These are phyloP conservation scores for Crenichthys baileyi DNA, from an alignment of 2,797 vertebrate species.

Conservation along the genomic window DNA sequence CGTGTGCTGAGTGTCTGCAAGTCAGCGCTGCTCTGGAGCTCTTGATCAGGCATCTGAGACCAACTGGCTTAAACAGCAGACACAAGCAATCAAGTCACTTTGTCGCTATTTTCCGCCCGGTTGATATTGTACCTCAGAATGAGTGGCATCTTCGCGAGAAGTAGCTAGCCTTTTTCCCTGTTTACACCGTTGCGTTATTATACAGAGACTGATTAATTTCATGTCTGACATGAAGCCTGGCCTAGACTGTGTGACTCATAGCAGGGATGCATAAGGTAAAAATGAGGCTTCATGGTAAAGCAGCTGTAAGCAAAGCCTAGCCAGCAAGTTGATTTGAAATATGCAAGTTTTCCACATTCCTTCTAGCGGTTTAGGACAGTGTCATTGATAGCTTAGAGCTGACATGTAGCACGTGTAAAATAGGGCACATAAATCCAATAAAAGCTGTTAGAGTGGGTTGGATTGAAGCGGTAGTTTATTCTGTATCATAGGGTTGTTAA, in stretches of 20 bases:
- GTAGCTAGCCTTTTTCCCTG: too few species aligned
- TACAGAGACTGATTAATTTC: too few species aligned
- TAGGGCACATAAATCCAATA: not conserved
- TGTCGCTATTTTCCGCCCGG: too few species aligned
- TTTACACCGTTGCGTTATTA: too few species aligned
- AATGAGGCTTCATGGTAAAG: not conserved
- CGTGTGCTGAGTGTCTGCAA: too few species aligned
- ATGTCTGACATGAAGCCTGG: too few species aligned
- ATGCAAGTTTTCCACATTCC: not conserved
- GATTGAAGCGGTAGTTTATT: not conserved
- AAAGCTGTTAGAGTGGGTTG: not conserved
- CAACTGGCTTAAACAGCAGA: too few species aligned
- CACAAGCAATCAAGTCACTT: too few species aligned
- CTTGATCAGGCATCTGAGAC: too few species aligned
- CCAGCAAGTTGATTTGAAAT: not conserved
- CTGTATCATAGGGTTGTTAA: not conserved
- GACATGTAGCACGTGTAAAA: not conserved
- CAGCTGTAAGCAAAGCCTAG: not conserved
- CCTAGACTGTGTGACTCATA: slow-evolving; percentile 62
- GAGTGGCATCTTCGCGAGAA: too few species aligned
- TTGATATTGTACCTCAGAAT: too few species aligned
- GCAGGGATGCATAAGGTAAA: slow-evolving; percentile 52
- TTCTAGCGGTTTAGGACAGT: not conserved
- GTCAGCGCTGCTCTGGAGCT: too few species aligned
- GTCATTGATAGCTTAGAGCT: not conserved